phyloP scores from a whole-genome alignment of 2,888 invertebrate genomes.

The Lasioglossum lativentre region DNA sequence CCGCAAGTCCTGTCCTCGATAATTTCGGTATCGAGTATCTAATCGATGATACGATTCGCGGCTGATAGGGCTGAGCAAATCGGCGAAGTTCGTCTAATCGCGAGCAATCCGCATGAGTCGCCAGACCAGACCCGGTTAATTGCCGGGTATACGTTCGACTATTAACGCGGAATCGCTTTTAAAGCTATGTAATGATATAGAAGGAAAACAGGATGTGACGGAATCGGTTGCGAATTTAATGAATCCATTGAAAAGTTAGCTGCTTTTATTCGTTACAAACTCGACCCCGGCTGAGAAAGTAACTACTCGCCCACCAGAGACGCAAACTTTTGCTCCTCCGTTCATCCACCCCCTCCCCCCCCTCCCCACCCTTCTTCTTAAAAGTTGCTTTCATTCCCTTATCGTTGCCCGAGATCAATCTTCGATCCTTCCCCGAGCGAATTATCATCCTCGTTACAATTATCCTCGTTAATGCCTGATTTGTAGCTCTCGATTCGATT shows the following conservation, averaged over 20 bases:
- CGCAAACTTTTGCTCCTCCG: background rate
- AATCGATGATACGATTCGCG: constrained; percentile 1
- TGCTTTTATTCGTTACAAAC: constrained; percentile 31
- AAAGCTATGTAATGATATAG: constrained; percentile 23
- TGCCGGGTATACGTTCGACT: constrained; percentile 15
- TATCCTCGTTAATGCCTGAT: constrained; percentile 23
- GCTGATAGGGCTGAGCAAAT: background rate
- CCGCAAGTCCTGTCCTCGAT: background rate
- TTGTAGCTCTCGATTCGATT: background rate
- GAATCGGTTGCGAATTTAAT: constrained; percentile 34
- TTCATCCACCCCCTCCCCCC: background rate
- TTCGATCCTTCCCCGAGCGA: background rate
- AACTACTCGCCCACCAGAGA: background rate
- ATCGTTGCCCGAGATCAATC: constrained; percentile 11
- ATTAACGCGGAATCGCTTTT: background rate
- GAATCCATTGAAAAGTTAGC: constrained; percentile 39
- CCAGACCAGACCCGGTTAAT: background rate
- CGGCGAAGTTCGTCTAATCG: constrained; percentile 21
- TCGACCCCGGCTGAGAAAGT: constrained; percentile 13
- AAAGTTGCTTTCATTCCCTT: constrained; percentile 3
- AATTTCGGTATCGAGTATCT: constrained; percentile 35
- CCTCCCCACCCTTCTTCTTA: background rate
- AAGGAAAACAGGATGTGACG: background rate
- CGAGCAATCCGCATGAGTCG: constrained; percentile 12
- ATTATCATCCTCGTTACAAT: constrained; percentile 33